phyloP scores from a whole-genome alignment of 1,140 invertebrate species.

The Drosophila burlai region DNA sequence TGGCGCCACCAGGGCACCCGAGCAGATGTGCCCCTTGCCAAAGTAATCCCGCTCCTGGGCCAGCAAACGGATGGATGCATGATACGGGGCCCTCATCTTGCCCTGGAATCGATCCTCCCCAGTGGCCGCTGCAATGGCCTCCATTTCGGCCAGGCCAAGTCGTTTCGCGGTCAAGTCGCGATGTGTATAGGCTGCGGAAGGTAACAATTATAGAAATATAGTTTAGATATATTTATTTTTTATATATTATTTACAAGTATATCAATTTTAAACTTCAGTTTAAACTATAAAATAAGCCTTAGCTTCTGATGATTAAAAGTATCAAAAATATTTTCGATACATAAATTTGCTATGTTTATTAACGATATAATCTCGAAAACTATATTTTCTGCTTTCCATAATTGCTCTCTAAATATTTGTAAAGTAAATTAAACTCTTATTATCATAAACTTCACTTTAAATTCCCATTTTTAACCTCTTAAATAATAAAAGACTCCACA shows the following conservation, averaged over 20 bases:
- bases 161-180: conserved; percentile 43
- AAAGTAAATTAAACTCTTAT: too few relatives aligned
- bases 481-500: background rate
- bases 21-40: conserved; percentile 83
- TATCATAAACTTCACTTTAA: too few relatives aligned
- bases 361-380: background rate
- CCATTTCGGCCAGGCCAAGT: conserved; percentile 38
- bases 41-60: conserved; percentile 62
- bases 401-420: too few relatives aligned
- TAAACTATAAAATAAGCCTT: background rate
- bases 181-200: conserved; percentile 47
- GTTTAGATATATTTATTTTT: too few relatives aligned
- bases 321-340: background rate
- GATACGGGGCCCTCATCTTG: conserved; percentile 39
- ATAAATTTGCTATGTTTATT: background rate
- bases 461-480: too few relatives aligned
- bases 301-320: background rate
- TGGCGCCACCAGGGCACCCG: conserved; percentile 83
- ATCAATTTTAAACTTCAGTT: background rate
- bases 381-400: too few relatives aligned
- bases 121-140: conserved; percentile 10
- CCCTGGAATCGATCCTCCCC: background rate
- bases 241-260: background rate
- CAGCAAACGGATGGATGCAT: conserved; percentile 79
- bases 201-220: background rate